These are phyloP conservation scores for Brachypterus glaber DNA, from an alignment of 2,888 invertebrate species.

Conservation along the genomic window DNA sequence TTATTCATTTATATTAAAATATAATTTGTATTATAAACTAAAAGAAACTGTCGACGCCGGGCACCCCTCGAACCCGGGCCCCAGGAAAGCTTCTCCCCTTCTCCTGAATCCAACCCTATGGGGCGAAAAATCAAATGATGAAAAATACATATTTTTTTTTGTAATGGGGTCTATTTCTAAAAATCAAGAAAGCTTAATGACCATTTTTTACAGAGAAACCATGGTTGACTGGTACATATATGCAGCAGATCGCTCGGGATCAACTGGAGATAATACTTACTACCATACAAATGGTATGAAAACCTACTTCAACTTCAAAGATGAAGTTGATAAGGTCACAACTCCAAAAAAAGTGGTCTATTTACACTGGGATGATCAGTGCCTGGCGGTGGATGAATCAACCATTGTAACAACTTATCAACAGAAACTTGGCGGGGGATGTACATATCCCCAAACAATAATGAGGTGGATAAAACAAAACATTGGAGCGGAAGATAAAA, in stretches of 20 bases:
- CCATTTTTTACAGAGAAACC: background rate
- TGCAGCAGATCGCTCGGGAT: background rate
- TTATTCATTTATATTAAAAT: no score
- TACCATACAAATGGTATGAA: background rate
- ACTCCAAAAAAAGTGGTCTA: background rate
- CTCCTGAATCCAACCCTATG: no score
- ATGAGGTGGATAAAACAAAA: background rate
- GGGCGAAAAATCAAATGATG: no score
- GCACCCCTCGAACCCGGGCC: no score
- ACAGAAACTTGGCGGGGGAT: background rate
- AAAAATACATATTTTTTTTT: no score
- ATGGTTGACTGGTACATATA: constrained; percentile 1
- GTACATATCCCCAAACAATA: background rate
- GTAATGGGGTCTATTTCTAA: no score
- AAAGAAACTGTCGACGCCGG: no score
- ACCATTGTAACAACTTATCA: background rate
- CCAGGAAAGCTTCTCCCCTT: no score
- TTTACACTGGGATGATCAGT: background rate
- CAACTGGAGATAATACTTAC: background rate
- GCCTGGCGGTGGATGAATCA: background rate
- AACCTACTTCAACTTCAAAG: background rate
- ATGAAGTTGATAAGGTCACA: background rate
- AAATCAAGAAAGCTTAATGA: no score
- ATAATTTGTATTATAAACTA: no score
- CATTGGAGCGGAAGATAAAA: background rate